Conservation (phyloP, 2,888 invertebrate genomes). For the Hypselothyrea guttata region DNA sequence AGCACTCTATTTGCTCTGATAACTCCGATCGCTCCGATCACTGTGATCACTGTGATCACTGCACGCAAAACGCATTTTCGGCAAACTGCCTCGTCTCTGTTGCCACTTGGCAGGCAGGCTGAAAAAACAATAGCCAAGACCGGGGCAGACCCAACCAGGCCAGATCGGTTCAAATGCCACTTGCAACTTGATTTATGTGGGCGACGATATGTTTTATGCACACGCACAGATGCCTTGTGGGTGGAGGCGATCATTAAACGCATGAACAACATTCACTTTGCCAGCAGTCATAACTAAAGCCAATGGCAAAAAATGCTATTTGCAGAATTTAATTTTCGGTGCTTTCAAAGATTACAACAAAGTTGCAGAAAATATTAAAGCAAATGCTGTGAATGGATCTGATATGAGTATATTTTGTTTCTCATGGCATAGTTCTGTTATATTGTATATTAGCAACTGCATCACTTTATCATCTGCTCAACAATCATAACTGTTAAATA, state of each 20-base stretch:
- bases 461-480: too few species aligned
- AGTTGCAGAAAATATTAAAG: too few species aligned
- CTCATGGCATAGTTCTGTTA: too few species aligned
- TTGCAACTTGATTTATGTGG: constrained; percentile 70
- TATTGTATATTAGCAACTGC: too few species aligned
- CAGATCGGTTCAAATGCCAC: constrained; percentile 34
- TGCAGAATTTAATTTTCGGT: constrained; percentile 21
- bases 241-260: constrained; percentile 48
- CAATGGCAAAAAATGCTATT: constrained; percentile 61
- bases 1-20: constrained; percentile 21
- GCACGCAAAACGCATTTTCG: constrained; percentile 71
- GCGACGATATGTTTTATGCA: constrained; percentile 46
- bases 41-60: constrained; percentile 22
- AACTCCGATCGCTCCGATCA: constrained; percentile 3
- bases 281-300: constrained; percentile 4
- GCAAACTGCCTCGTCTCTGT: constrained; percentile 48
- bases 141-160: constrained; percentile 27
- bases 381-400: too few species aligned
- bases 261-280: constrained; percentile 69
- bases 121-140: constrained; percentile 49
- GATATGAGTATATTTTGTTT: too few species aligned
- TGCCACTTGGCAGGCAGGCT: background rate
- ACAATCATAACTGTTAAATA: too few species aligned
- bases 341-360: too few species aligned
- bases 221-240: constrained; percentile 23